A percentile compares a stretch with the other conserved stretches of the same genome.
Conservation (phyloP, 2,888 invertebrate genomes). For the Troides aeacus region DNA sequence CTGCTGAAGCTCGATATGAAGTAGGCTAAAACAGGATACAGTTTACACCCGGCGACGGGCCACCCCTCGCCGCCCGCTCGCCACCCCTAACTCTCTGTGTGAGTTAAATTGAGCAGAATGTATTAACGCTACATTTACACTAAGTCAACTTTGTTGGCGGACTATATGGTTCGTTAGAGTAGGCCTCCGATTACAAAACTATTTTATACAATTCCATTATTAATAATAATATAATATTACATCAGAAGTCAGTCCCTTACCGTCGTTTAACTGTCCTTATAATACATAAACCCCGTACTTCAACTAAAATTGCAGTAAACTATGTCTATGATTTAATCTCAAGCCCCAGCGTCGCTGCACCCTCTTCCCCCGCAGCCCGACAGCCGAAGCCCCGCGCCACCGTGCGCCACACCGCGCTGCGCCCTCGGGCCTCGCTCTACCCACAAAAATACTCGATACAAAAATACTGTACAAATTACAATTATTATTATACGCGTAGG, state of each 20-base stretch:
- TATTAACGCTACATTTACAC: conserved; percentile 71
- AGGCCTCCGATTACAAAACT: conserved; percentile 70
- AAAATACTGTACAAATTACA: conserved; percentile 78
- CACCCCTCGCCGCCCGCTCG: conserved; percentile 40
- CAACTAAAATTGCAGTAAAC: conserved; percentile 70
- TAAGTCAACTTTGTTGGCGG: conserved; percentile 75
- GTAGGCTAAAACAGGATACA: conserved; percentile 40
- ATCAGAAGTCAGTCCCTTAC: conserved; percentile 75
- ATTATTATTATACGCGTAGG: conserved; percentile 71
- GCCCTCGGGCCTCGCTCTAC: conserved; percentile 38
- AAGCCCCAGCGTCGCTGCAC: conserved; percentile 48
- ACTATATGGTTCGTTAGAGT: conserved; percentile 59
- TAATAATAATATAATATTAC: conserved; percentile 73
- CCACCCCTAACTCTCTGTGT: conserved; percentile 64
- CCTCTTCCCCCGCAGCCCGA: conserved; percentile 4
- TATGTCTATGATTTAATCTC: conserved; percentile 71
- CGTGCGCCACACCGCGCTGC: not conserved
- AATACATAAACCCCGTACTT: conserved; percentile 63
- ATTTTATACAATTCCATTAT: conserved; percentile 74
- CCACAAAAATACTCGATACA: conserved; percentile 75
- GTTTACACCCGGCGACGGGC: conserved; percentile 54
- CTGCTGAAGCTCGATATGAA: conserved; percentile 14
- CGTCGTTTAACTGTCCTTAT: conserved; percentile 68
- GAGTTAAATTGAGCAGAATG: conserved; percentile 74
- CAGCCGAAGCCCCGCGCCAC: too few relatives aligned